Percentiles rank a stretch among this genome's conserved stretches.
phyloP scores from a whole-genome alignment of 2,888 invertebrate species.

The Tachina grossa region DNA sequence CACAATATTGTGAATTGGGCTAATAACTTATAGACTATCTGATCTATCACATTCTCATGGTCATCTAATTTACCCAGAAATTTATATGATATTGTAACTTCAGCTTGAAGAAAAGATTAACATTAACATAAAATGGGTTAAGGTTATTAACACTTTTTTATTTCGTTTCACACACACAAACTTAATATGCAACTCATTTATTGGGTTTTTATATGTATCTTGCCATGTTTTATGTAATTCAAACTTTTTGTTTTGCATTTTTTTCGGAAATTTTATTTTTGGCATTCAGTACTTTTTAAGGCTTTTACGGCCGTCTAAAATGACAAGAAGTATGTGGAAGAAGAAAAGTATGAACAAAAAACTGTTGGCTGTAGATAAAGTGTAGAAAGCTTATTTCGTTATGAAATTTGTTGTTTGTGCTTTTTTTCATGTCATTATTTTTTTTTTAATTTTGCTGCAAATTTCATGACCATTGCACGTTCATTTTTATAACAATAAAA shows the following conservation, averaged over 20 bases:
- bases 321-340: not conserved
- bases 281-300: slow-evolving; percentile 43
- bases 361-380: slow-evolving; percentile 49
- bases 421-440: slow-evolving; percentile 49
- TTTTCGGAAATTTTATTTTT: slow-evolving; percentile 37
- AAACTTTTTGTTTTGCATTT: slow-evolving; percentile 12
- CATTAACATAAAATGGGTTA: slow-evolving; percentile 14
- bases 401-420: slow-evolving; percentile 33
- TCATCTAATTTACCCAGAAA: not conserved
- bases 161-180: slow-evolving; percentile 4
- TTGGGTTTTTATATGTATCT: not conserved
- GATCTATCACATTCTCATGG: not conserved
- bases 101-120: not conserved
- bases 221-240: slow-evolving; percentile 18
- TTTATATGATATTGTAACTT: not conserved
- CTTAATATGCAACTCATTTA: slow-evolving; percentile 21
- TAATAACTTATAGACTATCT: too few relatives aligned
- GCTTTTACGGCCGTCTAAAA: slow-evolving; percentile 22
- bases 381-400: slow-evolving; percentile 63
- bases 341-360: slow-evolving; percentile 1
- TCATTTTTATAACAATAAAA: slow-evolving; percentile 54
- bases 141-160: slow-evolving; percentile 2
- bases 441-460: slow-evolving; percentile 62
- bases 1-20: too few relatives aligned
- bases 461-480: slow-evolving; percentile 68